Percentiles rank a stretch among this genome's conserved stretches.
Conservation (phyloP, 23 tunicate genomes). For the Ciona savignyi region DNA sequence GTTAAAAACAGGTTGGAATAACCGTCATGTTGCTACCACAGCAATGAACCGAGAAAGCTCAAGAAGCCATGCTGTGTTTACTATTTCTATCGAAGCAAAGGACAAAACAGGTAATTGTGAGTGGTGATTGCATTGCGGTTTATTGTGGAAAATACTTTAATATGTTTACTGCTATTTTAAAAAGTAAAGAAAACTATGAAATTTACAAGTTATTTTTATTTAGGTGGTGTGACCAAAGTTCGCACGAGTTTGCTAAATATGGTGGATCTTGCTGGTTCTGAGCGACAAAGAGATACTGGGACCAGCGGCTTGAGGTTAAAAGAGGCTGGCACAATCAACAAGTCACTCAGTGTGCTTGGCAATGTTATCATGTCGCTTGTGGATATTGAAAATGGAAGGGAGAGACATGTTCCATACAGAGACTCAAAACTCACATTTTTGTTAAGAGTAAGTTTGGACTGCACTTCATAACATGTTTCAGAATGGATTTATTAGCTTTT, state of each 20-base stretch:
- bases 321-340: slow-evolving; percentile 81
- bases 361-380: slow-evolving; percentile 74
- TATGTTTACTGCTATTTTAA: no score
- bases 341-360: slow-evolving; percentile 65
- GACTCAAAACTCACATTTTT: slow-evolving; percentile 71
- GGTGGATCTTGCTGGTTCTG: slow-evolving; percentile 90
- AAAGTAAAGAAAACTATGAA: no score
- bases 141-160: no score
- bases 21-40: slow-evolving; percentile 63
- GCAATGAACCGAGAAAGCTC: slow-evolving; percentile 82
- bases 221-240: slow-evolving; percentile 43
- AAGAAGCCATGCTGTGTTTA: slow-evolving; percentile 73
- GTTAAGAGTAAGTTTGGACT: slow-evolving; percentile 47
- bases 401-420: slow-evolving; percentile 58
- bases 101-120: slow-evolving; percentile 37
- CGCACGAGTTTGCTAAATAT: slow-evolving; percentile 44
- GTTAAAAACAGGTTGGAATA: slow-evolving; percentile 35
- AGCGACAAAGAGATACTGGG: slow-evolving; percentile 56
- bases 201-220: no score
- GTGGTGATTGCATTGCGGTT: no score
- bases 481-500: no score
- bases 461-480: no score
- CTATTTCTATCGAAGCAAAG: slow-evolving; percentile 45
- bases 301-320: slow-evolving; percentile 46
- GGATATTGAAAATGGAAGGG: slow-evolving; percentile 32